Conservation (phyloP, 2,113 vertebrate species). For the Ovis canadensis region DNA sequence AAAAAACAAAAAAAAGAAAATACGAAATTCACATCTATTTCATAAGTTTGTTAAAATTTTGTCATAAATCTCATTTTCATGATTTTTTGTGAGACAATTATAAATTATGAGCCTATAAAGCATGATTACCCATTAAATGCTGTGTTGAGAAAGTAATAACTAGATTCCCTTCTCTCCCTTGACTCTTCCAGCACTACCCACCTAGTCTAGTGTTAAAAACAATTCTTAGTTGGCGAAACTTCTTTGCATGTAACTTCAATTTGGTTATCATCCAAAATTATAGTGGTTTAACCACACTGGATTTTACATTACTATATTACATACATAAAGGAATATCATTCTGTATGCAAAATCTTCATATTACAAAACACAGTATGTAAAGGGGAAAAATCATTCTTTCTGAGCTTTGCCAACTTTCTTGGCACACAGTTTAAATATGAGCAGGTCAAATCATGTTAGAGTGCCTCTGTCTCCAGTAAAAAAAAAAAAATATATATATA, state of each 20-base stretch:
- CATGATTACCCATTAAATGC: not conserved
- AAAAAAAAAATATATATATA: not conserved
- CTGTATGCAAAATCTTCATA: not conserved
- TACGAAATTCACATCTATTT: not conserved
- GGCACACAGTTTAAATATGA: not conserved
- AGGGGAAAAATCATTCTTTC: not conserved
- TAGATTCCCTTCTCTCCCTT: not conserved
- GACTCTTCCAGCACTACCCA: not conserved
- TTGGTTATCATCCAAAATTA: conserved; percentile 20
- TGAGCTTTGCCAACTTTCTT: not conserved
- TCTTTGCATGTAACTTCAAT: conserved; percentile 1
- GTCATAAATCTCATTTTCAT: conserved; percentile 8
- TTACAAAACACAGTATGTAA: not conserved
- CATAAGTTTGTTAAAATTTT: not conserved
- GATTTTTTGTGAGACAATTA: not conserved
- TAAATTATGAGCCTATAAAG: conserved; percentile 1
- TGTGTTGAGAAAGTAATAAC: not conserved
- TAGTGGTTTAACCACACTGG: not conserved
- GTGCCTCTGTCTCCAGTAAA: not conserved
- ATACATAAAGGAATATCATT: not conserved
- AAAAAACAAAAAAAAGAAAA: too few relatives aligned
- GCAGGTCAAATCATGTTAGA: not conserved
- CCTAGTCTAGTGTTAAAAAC: conserved; percentile 23
- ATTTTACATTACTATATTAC: not conserved
- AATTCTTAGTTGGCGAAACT: not conserved